Percentiles rank a stretch among this genome's conserved stretches.
Evolutionary conservation across 2,797 vertebrate genomes (phyloP).

Genomic region (Onychomys arenicola): DNA sequence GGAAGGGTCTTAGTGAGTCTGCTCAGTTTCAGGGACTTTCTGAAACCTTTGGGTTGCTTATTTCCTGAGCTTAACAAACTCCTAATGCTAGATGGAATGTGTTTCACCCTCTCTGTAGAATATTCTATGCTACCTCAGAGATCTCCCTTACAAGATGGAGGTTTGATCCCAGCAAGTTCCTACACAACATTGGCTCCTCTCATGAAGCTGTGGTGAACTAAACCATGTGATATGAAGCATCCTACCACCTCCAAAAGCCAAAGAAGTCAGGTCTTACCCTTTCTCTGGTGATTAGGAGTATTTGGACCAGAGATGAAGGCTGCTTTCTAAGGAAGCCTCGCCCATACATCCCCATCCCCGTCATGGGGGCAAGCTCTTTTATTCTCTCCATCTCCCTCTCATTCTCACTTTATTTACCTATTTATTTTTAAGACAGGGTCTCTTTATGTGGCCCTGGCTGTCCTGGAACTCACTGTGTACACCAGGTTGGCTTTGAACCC

Average conservation of each 20-base stretch:
- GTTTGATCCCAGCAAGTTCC: neutral
- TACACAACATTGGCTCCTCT: too few relatives aligned
- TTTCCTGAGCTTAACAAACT: neutral
- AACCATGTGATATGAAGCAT: too few relatives aligned
- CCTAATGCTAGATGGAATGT: neutral
- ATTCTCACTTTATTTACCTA: too few relatives aligned
- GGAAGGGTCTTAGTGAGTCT: neutral
- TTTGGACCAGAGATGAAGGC: too few relatives aligned
- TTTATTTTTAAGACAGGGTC: neutral
- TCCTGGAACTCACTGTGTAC: neutral
- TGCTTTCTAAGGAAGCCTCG: too few relatives aligned
- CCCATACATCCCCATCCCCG: too few relatives aligned
- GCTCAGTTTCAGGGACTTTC: neutral
- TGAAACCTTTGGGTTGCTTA: neutral
- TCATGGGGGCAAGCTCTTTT: too few relatives aligned
- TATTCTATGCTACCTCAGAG: neutral
- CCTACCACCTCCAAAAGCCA: too few relatives aligned
- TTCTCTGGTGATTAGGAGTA: too few relatives aligned
- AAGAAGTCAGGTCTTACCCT: too few relatives aligned
- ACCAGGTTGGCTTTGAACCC: neutral
- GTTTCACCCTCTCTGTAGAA: neutral
- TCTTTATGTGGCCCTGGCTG: neutral
- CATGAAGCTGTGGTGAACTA: too few relatives aligned
- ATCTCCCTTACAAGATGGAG: neutral
- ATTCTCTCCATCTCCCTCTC: too few relatives aligned